Evolutionary conservation across 2,888 invertebrate species (phyloP).

Genomic region (Cephus rjabovi): DNA sequence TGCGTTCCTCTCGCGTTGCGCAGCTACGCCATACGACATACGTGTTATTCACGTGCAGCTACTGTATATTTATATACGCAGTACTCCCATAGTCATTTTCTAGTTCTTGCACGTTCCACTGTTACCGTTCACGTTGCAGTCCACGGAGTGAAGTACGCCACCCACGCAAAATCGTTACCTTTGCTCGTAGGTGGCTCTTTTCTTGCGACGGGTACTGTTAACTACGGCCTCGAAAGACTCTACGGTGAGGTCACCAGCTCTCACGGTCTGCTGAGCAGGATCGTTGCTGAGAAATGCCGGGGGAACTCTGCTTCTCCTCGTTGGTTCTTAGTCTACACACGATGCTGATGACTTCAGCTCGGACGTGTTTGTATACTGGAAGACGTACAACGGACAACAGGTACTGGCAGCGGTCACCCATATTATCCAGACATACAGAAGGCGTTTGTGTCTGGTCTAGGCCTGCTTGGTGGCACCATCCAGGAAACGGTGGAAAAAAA

Average conservation of each 20-base stretch:
- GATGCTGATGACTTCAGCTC: background rate
- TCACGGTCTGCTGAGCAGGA: slow-evolving; percentile 50
- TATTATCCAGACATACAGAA: background rate
- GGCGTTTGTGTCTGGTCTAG: background rate
- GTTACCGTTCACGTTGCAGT: slow-evolving; percentile 25
- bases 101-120: slow-evolving; percentile 33
- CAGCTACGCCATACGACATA: background rate
- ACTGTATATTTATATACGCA: background rate
- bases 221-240: slow-evolving; percentile 50
- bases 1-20: background rate
- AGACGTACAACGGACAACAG: background rate
- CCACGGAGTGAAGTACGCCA: background rate
- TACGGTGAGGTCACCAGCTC: slow-evolving; percentile 52
- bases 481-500: background rate
- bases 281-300: slow-evolving; percentile 5
- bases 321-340: background rate
- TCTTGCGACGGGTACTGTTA: slow-evolving; percentile 41
- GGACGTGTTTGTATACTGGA: background rate
- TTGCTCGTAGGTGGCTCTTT: slow-evolving; percentile 35
- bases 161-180: background rate
- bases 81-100: background rate
- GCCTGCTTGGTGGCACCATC: background rate
- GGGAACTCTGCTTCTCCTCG: background rate
- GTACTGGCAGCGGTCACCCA: background rate
- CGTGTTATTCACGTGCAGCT: background rate